Conservation (phyloP, 2,888 invertebrate genomes). For the Oxyteleia sp. region DNA sequence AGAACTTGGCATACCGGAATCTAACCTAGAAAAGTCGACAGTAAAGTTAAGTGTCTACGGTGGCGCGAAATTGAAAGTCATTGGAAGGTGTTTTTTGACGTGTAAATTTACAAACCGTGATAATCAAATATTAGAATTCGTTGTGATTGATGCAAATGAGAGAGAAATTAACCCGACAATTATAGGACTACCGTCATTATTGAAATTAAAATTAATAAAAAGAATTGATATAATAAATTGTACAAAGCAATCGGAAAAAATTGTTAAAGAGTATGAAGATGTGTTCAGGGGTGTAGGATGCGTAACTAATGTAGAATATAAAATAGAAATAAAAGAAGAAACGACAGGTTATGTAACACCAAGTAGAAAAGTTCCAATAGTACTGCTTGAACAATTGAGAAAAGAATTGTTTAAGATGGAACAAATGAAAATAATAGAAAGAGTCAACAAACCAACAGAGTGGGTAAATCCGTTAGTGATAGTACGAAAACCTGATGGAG, state of each 20-base stretch:
- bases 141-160: slow-evolving; percentile 6
- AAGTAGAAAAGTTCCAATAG: slow-evolving; percentile 54
- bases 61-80: slow-evolving; percentile 24
- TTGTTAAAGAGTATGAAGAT: slow-evolving; percentile 13
- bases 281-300: slow-evolving; percentile 72
- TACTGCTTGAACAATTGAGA: slow-evolving; percentile 24
- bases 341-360: slow-evolving; percentile 41
- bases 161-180: slow-evolving; percentile 24
- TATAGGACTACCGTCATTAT: slow-evolving; percentile 32
- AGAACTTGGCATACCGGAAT: slow-evolving; percentile 19
- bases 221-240: slow-evolving; percentile 24
- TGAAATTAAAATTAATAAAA: slow-evolving; percentile 46
- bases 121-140: slow-evolving; percentile 19
- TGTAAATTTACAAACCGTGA: slow-evolving; percentile 53
- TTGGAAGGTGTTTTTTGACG: slow-evolving; percentile 37
- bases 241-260: neutral
- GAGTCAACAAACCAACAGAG: slow-evolving; percentile 49
- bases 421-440: slow-evolving; percentile 46
- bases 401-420: slow-evolving; percentile 41
- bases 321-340: slow-evolving; percentile 73
- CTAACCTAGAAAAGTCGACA: slow-evolving; percentile 19
- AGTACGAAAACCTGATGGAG: slow-evolving; percentile 52
- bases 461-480: slow-evolving; percentile 72
- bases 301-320: slow-evolving; percentile 68
- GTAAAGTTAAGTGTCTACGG: slow-evolving; percentile 48